Base-by-base conservation (phyloP, 2,797 vertebrate genomes). In the Sebastes nivosus region DNA sequence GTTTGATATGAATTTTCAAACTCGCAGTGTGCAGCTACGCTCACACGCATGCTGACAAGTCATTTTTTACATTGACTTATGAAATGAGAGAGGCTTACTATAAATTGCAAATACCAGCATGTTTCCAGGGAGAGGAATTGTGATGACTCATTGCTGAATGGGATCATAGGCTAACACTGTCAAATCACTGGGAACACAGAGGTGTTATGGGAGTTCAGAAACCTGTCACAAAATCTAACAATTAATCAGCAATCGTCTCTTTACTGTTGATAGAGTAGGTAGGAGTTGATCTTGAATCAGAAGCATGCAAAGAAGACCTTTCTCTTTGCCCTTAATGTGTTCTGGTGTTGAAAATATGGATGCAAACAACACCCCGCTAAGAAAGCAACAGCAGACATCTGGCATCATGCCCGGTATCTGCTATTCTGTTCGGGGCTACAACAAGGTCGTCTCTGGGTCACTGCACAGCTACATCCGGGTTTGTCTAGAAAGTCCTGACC, bases 371-470 rank as follows among this genome's bases (percentile, higher is more conserved):
- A 66, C 6, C 36, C 65, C 6, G 2, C 66, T 42, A 70, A 76
- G 34, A 81, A 73, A 85, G 86, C 74, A 80, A 38, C 71, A 69
- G 61, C 36, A 72, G 74, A 82, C 32, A 55, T 75, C 64, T 89
- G 91, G 84, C 85, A 64, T 67, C 38, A 1, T 52, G 80, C 87
- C 87, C 6, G 11, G 60, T 58, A 16, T 78, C 70, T 72, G 66
- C 64, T 55, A 30, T 55, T 72, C 66, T 73, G 61, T 69, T 75
- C 38, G 72, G 66, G 25, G 70, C 66, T 77, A 83, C 75, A 86
- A 63, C 80, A 89, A 84, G 75, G 83, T 82, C 32, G 67, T 84
- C 63, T 92, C 75, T 83, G 88, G 90, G 88, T 92, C 88, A 80
- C 61, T 67, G 84, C 77, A 52, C 73, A 75, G 57, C 68, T 65